phyloP scores from a whole-genome alignment of 1,140 invertebrate genomes.

The Drosophila orosa region DNA sequence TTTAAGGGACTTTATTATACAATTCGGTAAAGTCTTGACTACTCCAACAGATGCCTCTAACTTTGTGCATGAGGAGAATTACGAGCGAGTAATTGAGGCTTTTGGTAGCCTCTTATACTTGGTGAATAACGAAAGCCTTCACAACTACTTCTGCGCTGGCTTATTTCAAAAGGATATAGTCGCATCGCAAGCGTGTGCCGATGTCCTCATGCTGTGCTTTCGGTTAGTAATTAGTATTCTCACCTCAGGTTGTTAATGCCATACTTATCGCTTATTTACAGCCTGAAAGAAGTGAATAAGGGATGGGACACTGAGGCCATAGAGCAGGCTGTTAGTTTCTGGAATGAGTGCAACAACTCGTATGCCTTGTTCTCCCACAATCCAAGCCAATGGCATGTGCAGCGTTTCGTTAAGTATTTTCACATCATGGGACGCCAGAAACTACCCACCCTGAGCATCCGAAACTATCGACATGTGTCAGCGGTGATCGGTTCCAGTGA shows the following conservation, averaged over 20 bases:
- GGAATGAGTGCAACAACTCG: slow-evolving; percentile 48
- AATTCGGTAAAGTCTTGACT: neutral
- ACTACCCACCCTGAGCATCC: slow-evolving; percentile 11
- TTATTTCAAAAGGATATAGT: slow-evolving; percentile 52
- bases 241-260: no score
- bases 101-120: slow-evolving; percentile 44
- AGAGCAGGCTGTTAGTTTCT: slow-evolving; percentile 25
- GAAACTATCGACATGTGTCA: slow-evolving; percentile 39
- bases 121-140: slow-evolving; percentile 1
- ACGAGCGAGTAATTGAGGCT: slow-evolving; percentile 45
- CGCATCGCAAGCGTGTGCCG: slow-evolving; percentile 44
- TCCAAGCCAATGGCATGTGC: slow-evolving; percentile 48
- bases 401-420: slow-evolving; percentile 58
- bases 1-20: neutral
- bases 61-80: slow-evolving; percentile 39
- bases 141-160: slow-evolving; percentile 37
- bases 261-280: slow-evolving; percentile 8
- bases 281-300: slow-evolving; percentile 26
- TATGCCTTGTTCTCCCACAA: slow-evolving; percentile 52
- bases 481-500: slow-evolving; percentile 12
- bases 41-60: slow-evolving; percentile 30
- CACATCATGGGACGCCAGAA: slow-evolving; percentile 18
- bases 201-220: slow-evolving; percentile 58
- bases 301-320: slow-evolving; percentile 27
- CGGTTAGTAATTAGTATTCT: slow-evolving; percentile 19